Base-by-base conservation (phyloP, 2,888 invertebrate genomes). In the Cosmia pyralina region DNA sequence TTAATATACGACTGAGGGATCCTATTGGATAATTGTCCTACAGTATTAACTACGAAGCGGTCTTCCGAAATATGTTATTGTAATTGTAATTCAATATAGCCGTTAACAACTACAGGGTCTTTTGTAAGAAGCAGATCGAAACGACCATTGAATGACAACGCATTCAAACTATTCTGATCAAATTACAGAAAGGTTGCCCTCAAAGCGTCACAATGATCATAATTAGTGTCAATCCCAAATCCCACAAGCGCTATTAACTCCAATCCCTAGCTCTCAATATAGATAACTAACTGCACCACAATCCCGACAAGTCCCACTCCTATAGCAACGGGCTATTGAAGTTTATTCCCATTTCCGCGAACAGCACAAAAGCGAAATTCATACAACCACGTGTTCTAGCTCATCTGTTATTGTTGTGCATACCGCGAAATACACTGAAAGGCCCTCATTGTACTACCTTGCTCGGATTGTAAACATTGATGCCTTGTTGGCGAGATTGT, bases 371-470 rank as follows among this genome's bases (percentile, higher is more conserved):
- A 83, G 78, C 77, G 65, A 68, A 75, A 72, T 82, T 80, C 72
- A 72, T 63, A 69, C 66, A 71, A 80, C 67, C 82, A 86, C 82
- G 85, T 84, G 88, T 88, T 87, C 81, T 86, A 88, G 88, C 87
- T 88, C 87, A 88, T 91, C 88, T 91, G 93, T 91, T 92, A 92
- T 94, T 93, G 92, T 93, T 90, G 88, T 84, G 83, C 89, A 91
- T 92, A 90, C 91, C 91, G 81, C 88, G 90, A 90, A 92, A 88
- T 87, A 83, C 88, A 79, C 84, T 91, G 88, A 89, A 90, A 92
- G 72, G 88, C 91, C 87, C 87, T 89, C 91, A 91, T 91, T 91
- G 92, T 91, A 86, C 90, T 91, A 86, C 90, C 88, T 91, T 92
- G 89, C 91, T 92, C 86, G 78, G 82, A 83, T 82, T 85, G 88